Evolutionary conservation across 2,888 invertebrate species (phyloP).

Genomic region (Cantharis nigra): DNA sequence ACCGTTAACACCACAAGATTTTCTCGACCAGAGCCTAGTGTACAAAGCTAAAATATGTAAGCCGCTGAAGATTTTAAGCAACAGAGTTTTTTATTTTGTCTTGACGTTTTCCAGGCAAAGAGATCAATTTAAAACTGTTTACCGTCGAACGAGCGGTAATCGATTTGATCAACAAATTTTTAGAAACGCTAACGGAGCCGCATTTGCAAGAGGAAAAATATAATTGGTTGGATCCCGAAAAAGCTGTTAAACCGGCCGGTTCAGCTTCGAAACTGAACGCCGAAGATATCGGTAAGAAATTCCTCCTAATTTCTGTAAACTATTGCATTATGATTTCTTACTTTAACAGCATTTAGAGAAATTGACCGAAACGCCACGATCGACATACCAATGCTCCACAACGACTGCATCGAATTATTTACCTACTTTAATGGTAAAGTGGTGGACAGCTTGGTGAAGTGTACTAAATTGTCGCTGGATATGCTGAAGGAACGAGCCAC

Average conservation of each 20-base stretch:
- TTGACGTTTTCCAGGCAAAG: constrained; percentile 46
- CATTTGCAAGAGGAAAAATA: constrained; percentile 64
- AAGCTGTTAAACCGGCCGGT: constrained; percentile 63
- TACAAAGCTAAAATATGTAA: not conserved
- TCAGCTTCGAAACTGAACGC: constrained; percentile 62
- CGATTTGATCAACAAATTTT: constrained; percentile 77
- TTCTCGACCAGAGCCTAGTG: constrained; percentile 45
- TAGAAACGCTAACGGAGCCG: constrained; percentile 65
- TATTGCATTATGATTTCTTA: too few species aligned
- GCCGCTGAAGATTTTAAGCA: not conserved
- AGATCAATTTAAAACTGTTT: constrained; percentile 63
- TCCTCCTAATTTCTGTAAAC: not conserved
- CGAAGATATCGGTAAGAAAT: constrained; percentile 60
- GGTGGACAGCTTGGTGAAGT: constrained; percentile 73
- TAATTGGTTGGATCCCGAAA: constrained; percentile 68
- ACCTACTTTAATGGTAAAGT: constrained; percentile 79
- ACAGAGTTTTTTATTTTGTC: not conserved
- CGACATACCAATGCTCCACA: constrained; percentile 65
- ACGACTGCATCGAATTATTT: constrained; percentile 81
- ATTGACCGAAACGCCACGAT: constrained; percentile 65
- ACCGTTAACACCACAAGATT: constrained; percentile 66
- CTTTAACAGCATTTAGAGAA: constrained; percentile 63
- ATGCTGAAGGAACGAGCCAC: constrained; percentile 65
- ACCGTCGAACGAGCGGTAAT: constrained; percentile 77
- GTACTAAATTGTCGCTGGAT: constrained; percentile 75